These are phyloP conservation scores for Diogma glabrata DNA, from an alignment of 2,888 invertebrate genomes.

Conservation along the genomic window DNA sequence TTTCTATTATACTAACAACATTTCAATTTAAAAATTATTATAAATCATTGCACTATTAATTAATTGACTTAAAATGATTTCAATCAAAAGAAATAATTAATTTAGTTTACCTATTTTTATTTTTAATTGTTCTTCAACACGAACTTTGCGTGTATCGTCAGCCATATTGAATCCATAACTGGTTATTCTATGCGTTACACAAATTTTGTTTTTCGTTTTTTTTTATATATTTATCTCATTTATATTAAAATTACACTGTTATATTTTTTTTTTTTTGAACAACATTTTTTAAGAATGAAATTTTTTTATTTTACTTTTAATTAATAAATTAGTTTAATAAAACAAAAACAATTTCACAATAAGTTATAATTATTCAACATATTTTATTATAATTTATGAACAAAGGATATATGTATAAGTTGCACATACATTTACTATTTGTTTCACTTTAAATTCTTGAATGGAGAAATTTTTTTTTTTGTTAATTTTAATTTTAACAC, in stretches of 20 bases:
- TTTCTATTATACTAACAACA: too few relatives aligned
- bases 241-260: background rate
- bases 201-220: background rate
- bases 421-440: background rate
- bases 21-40: too few relatives aligned
- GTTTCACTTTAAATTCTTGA: background rate
- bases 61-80: background rate
- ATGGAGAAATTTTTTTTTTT: constrained; percentile 4
- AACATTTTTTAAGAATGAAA: background rate
- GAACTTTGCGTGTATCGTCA: constrained; percentile 80
- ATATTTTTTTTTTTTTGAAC: background rate
- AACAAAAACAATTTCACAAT: too few relatives aligned
- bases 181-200: constrained; percentile 18
- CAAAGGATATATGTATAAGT: background rate
- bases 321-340: too few relatives aligned
- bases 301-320: background rate
- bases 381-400: background rate
- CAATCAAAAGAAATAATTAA: constrained; percentile 3
- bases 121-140: constrained; percentile 86
- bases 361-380: too few relatives aligned
- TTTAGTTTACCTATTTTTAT: constrained; percentile 80
- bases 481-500: constrained; percentile 6
- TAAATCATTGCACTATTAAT: too few relatives aligned
- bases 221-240: background rate
- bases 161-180: constrained; percentile 86